A percentile compares a stretch with the other conserved stretches of the same genome.
Evolutionary conservation across 2,797 vertebrate genomes (phyloP).

Genomic region (Gymnothorax reevesii): DNA sequence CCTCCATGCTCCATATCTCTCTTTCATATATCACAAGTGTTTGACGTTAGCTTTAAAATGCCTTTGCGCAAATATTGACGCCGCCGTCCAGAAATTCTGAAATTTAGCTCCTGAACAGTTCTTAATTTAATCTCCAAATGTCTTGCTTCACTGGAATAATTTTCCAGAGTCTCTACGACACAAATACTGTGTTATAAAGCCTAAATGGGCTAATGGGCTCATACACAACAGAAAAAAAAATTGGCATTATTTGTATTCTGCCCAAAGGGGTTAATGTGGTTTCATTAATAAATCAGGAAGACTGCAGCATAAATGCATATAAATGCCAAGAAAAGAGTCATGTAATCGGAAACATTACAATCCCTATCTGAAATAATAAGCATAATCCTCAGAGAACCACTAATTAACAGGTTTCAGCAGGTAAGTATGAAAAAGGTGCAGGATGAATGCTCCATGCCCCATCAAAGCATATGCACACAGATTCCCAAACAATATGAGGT

Average conservation of each 20-base stretch:
- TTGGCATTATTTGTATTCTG: no score
- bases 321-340: background rate
- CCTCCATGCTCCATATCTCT: background rate
- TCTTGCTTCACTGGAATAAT: no score
- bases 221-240: no score
- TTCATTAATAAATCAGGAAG: background rate
- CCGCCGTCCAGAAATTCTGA: no score
- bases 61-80: no score
- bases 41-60: background rate
- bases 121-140: no score
- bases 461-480: background rate
- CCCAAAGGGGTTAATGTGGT: background rate
- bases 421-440: background rate
- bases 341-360: background rate
- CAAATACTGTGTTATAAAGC: no score
- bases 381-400: slow-evolving; percentile 24
- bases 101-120: no score
- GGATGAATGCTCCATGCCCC: background rate
- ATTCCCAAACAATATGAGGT: background rate
- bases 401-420: slow-evolving; percentile 19
- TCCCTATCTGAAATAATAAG: background rate
- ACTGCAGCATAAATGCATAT: background rate
- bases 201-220: no score
- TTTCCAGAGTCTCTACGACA: no score
- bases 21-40: background rate